Percentiles rank a stretch among this genome's conserved stretches.
These are phyloP conservation scores for Podarcis siculus DNA, from an alignment of 2,797 vertebrate genomes.

Conservation along the genomic window DNA sequence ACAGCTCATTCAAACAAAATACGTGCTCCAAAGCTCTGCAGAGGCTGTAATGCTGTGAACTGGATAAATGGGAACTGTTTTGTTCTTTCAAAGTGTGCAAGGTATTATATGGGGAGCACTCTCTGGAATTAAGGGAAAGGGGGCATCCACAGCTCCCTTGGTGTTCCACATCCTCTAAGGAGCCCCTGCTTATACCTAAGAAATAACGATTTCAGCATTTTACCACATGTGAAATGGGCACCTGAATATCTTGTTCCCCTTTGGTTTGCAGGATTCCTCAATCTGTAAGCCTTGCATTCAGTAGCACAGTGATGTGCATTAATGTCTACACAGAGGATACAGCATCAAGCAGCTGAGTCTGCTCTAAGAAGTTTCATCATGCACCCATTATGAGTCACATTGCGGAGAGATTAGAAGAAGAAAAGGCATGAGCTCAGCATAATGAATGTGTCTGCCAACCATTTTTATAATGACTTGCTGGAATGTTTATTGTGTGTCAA, in stretches of 20 bases:
- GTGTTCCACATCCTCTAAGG: neutral
- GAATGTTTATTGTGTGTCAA: constrained; percentile 79
- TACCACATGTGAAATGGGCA: constrained; percentile 6
- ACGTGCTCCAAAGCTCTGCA: neutral
- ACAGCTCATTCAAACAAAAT: neutral
- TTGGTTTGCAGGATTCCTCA: neutral
- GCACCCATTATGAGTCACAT: constrained; percentile 67
- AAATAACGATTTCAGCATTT: constrained; percentile 41
- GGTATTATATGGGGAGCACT: neutral
- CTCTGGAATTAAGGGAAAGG: neutral
- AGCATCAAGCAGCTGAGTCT: constrained; percentile 45
- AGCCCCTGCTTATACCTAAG: neutral
- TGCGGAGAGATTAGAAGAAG: constrained; percentile 67
- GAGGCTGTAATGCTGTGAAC: neutral
- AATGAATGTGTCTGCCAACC: constrained; percentile 78
- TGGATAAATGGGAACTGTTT: neutral
- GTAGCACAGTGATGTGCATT: constrained; percentile 32
- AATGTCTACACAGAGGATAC: constrained; percentile 7
- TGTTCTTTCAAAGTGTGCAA: neutral
- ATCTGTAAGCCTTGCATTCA: neutral
- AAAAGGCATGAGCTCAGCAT: constrained; percentile 75
- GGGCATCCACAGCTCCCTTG: neutral
- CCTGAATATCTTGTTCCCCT: constrained; percentile 38
- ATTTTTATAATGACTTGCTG: constrained; percentile 79
- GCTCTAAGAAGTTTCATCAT: constrained; percentile 50